These are phyloP conservation scores for Anolis carolinensis DNA, from an alignment of 2,113 vertebrate genomes.

Conservation along the genomic window DNA sequence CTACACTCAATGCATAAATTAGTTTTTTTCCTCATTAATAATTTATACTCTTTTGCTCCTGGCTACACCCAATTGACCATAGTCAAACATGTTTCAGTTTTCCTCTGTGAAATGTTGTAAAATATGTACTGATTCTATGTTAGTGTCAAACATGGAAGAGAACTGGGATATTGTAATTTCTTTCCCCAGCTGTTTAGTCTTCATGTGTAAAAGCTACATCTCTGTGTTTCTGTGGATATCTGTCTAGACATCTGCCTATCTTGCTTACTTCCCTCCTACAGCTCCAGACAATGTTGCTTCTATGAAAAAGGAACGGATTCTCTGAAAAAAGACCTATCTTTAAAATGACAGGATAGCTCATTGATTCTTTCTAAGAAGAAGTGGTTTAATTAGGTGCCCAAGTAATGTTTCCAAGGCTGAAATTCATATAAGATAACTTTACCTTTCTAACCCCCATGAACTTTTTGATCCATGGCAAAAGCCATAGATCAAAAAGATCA, in stretches of 20 bases:
- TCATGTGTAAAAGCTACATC: no score
- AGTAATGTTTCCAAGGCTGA: constrained; percentile 6
- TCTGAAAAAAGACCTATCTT: not conserved
- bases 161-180: no score
- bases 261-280: not conserved
- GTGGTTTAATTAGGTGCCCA: constrained; percentile 1
- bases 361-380: not conserved
- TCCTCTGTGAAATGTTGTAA: no score
- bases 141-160: no score
- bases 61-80: no score
- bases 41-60: no score
- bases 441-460: not conserved
- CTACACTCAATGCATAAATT: no score
- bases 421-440: not conserved
- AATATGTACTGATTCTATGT: no score
- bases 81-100: no score
- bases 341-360: not conserved
- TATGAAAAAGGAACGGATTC: not conserved
- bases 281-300: not conserved
- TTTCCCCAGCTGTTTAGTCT: no score
- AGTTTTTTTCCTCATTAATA: no score
- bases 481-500: not conserved
- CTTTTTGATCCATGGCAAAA: not conserved
- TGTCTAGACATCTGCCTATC: not conserved
- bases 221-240: no score